Evolutionary conservation across 2,888 invertebrate genomes (phyloP).

Genomic region (Apodemia duryi): DNA sequence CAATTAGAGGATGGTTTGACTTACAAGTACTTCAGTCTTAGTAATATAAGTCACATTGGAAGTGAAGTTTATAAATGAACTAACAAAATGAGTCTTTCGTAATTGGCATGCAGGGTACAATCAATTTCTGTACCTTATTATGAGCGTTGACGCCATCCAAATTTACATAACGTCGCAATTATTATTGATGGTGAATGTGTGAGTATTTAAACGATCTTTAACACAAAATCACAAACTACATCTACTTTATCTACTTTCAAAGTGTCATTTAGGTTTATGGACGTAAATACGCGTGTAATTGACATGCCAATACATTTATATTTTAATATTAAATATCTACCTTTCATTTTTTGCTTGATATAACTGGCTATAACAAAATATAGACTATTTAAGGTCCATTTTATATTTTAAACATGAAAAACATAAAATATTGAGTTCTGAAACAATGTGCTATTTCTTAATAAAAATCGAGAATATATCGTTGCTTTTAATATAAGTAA

Average conservation of each 20-base stretch:
- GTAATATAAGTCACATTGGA: slow-evolving; percentile 9
- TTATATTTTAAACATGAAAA: too few relatives aligned
- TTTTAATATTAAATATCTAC: slow-evolving; percentile 12
- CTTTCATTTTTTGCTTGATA: slow-evolving; percentile 20
- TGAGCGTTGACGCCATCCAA: slow-evolving; percentile 1
- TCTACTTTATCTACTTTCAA: neutral
- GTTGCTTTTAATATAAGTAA: too few relatives aligned
- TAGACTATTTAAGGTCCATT: neutral
- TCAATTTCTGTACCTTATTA: slow-evolving; percentile 12
- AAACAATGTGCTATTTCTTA: too few relatives aligned
- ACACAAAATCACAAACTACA: slow-evolving; percentile 5
- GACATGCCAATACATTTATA: slow-evolving; percentile 19
- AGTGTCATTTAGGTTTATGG: neutral
- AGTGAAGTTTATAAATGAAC: slow-evolving; percentile 13
- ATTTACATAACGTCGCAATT: neutral
- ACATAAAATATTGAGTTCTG: too few relatives aligned
- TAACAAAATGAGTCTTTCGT: neutral
- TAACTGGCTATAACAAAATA: slow-evolving; percentile 29
- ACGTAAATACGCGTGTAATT: slow-evolving; percentile 14
- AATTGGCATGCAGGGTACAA: slow-evolving; percentile 10
- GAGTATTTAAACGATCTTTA: neutral
- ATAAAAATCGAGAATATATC: too few relatives aligned
- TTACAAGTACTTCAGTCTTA: slow-evolving; percentile 15
- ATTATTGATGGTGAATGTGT: neutral
- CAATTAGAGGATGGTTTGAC: slow-evolving; percentile 28